A percentile compares a stretch with the other conserved stretches of the same genome.
phyloP scores from a whole-genome alignment of 2,888 invertebrate species.

The Calephelis perditalis region DNA sequence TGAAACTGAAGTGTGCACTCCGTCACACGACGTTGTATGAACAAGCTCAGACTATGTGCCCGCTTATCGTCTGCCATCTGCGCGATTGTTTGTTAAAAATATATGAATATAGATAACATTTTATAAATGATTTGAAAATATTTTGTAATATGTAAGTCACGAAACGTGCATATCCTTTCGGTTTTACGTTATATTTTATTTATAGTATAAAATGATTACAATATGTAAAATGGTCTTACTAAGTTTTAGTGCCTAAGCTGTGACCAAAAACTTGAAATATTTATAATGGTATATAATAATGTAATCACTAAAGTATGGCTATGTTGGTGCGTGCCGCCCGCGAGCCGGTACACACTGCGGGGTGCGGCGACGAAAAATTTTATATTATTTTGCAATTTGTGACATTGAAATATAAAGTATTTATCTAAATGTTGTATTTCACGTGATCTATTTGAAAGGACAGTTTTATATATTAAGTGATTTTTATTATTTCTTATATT shows the following conservation, averaged over 20 bases:
- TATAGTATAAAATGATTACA: background rate
- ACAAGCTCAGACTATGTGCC: no score
- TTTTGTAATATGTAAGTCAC: background rate
- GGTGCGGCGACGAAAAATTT: no score
- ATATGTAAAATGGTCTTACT: constrained; percentile 1
- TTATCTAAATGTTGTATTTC: no score
- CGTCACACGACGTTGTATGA: no score
- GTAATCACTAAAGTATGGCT: background rate
- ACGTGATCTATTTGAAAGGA: no score
- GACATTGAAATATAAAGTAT: no score
- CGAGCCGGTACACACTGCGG: background rate
- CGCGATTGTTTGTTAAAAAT: no score
- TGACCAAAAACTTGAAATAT: background rate
- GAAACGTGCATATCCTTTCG: background rate
- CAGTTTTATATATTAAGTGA: no score
- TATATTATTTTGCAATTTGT: no score
- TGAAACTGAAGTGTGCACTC: no score
- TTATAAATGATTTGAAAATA: background rate
- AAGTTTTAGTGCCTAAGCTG: constrained; percentile 1
- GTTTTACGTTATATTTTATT: constrained; percentile 5
- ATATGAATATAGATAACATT: background rate
- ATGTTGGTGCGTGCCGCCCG: background rate
- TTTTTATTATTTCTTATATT: no score
- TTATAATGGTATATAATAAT: background rate
- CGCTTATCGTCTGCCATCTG: no score